A percentile compares a stretch with the other conserved stretches of the same genome.
Conservation (phyloP, 2,888 invertebrate genomes). For the Branchipolynoe longqiensis region DNA sequence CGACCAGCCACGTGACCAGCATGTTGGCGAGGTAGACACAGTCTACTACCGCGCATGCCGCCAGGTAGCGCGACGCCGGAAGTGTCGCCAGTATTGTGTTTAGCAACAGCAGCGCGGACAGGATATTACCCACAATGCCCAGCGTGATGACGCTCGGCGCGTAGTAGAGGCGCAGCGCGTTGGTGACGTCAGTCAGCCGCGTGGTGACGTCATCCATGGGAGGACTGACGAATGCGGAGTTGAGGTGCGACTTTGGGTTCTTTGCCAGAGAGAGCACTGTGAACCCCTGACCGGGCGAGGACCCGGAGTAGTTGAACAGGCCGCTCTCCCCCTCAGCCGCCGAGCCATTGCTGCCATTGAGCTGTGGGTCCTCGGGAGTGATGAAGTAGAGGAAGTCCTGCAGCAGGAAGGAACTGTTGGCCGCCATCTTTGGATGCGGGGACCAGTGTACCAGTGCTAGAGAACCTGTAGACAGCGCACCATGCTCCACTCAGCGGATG, state of each 20-base stretch:
- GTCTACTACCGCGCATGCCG: slow-evolving; percentile 3
- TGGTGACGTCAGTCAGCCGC: not conserved
- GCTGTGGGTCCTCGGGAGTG: too few relatives aligned
- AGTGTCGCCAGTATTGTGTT: not conserved
- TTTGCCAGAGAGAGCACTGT: too few relatives aligned
- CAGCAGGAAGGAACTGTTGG: too few relatives aligned
- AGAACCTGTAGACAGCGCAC: too few relatives aligned
- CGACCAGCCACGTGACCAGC: slow-evolving; percentile 15
- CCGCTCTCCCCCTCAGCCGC: too few relatives aligned
- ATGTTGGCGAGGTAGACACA: slow-evolving; percentile 13
- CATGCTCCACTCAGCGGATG: too few relatives aligned
- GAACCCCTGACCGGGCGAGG: too few relatives aligned
- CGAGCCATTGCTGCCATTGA: too few relatives aligned
- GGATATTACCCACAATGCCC: slow-evolving; percentile 24
- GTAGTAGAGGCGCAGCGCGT: slow-evolving; percentile 37
- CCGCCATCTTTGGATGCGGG: too few relatives aligned
- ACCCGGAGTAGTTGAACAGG: too few relatives aligned
- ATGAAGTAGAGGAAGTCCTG: too few relatives aligned
- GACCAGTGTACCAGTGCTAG: too few relatives aligned
- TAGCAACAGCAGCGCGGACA: not conserved
- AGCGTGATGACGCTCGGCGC: slow-evolving; percentile 7
- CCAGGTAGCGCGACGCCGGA: slow-evolving; percentile 26
- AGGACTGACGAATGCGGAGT: not conserved
- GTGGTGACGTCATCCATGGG: not conserved
- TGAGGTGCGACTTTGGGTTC: not conserved